Evolutionary conservation across 2,888 invertebrate genomes (phyloP).

Genomic region (Tyria jacobaeae): DNA sequence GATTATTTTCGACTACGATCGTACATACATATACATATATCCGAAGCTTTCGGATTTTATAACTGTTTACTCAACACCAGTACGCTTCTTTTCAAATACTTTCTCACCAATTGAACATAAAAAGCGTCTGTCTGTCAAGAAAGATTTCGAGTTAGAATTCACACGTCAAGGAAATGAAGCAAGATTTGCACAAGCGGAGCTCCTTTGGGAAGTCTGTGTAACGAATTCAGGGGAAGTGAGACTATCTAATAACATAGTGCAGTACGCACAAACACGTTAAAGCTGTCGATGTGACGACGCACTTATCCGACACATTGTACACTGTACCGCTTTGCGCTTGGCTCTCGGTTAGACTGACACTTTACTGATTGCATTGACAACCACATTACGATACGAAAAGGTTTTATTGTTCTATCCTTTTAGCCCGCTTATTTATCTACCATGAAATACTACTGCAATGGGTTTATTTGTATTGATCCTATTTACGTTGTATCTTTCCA

Average conservation of each 20-base stretch:
- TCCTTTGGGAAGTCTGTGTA: conserved; percentile 56
- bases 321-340: conserved; percentile 25
- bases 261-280: conserved; percentile 53
- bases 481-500: background rate
- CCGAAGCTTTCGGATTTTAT: conserved; percentile 40
- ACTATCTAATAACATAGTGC: conserved; percentile 60
- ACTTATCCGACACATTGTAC: conserved; percentile 39
- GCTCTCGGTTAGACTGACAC: conserved; percentile 40
- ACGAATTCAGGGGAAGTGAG: conserved; percentile 56
- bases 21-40: conserved; percentile 24
- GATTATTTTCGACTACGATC: conserved; percentile 36
- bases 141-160: conserved; percentile 61
- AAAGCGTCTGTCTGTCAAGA: conserved; percentile 63
- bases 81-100: conserved; percentile 58
- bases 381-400: conserved; percentile 7
- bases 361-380: conserved; percentile 36
- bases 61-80: conserved; percentile 57
- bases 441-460: background rate
- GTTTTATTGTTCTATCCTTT: conserved; percentile 27
- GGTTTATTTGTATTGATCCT: background rate
- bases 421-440: conserved; percentile 9
- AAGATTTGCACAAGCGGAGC: conserved; percentile 66
- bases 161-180: conserved; percentile 63
- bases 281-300: conserved; percentile 43
- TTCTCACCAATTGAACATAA: conserved; percentile 68